phyloP scores from a whole-genome alignment of 1,140 invertebrate genomes.

The Nasonia giraulti region DNA sequence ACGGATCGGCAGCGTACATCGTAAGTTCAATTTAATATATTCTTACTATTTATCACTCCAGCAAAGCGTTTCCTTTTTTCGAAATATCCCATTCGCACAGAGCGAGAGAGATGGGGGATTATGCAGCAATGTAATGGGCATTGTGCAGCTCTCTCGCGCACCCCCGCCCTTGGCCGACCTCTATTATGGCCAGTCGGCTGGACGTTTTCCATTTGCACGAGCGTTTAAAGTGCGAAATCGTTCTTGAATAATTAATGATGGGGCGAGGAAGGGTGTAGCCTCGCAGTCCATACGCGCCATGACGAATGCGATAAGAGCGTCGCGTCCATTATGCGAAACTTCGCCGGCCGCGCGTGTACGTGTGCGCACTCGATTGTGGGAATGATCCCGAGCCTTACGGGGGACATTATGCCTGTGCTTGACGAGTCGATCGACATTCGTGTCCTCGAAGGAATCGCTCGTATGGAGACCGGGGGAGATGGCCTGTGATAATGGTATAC shows the following conservation, averaged over 20 bases:
- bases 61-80: background rate
- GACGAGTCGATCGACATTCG: conserved; percentile 23
- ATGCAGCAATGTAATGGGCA: background rate
- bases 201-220: conserved; percentile 35
- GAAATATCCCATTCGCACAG: background rate
- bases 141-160: background rate
- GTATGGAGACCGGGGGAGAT: background rate
- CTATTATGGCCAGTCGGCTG: conserved; percentile 31
- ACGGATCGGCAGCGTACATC: no score
- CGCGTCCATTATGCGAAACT: conserved; percentile 13
- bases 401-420: background rate
- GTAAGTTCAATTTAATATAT: no score
- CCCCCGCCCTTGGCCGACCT: background rate
- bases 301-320: conserved; percentile 34
- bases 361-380: background rate
- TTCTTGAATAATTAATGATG: conserved; percentile 46
- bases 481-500: background rate
- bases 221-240: conserved; percentile 41
- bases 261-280: background rate
- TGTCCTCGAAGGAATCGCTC: no score
- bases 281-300: conserved; percentile 16
- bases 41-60: no score
- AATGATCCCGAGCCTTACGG: background rate
- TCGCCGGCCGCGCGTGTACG: background rate
- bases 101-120: background rate